Evolutionary conservation across 92 coral and sea anemone species (phyloP), one percentile per base, ranked within the genome.

Genomic region (Heliopora coerulea): DNA sequence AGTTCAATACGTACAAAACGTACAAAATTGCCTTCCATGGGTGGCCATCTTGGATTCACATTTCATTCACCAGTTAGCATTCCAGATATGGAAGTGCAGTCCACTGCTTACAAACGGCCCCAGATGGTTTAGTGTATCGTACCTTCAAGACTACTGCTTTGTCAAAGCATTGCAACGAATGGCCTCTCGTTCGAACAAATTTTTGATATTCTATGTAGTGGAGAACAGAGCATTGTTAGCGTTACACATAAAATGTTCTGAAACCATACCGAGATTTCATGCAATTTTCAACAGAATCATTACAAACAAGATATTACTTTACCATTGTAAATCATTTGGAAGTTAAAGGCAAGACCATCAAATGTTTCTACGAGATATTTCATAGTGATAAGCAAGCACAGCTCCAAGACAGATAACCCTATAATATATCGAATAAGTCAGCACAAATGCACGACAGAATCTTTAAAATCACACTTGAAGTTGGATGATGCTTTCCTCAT

Each of bases 261-360:
- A n/a, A n/a, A n/a, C n/a, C n/a, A n/a, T n/a, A n/a, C n/a, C n/a
- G n/a, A n/a, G n/a, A n/a, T n/a, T n/a, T n/a, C n/a, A n/a, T n/a
- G n/a, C n/a, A n/a, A n/a, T n/a, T n/a, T n/a, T n/a, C n/a, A n/a
- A n/a, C n/a, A n/a, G n/a, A 23, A 40, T 1, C 20, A 31, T 2
- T 42, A 48, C 26, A 62, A 19, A 28, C 26, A 28, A 14, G 35
- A 1, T 23, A n/a, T 15, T 46, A 8, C 48, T 28, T 26, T 85
- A 89, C 97, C 97, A 85, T 85, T 87, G 67, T 81, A 87, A 4
- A 92, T 89, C 96, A 92, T 92, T 64, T 92, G 96, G 75, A 92
- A 92, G 79, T 92, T 92, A 77, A 92, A 92, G 30, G 97, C 87
- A 34, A 88, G 89, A 28, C 96, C 97, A 42, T 82, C 84, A 80